Evolutionary conservation across 1,140 invertebrate species (phyloP).

Genomic region (Nymphalis io): DNA sequence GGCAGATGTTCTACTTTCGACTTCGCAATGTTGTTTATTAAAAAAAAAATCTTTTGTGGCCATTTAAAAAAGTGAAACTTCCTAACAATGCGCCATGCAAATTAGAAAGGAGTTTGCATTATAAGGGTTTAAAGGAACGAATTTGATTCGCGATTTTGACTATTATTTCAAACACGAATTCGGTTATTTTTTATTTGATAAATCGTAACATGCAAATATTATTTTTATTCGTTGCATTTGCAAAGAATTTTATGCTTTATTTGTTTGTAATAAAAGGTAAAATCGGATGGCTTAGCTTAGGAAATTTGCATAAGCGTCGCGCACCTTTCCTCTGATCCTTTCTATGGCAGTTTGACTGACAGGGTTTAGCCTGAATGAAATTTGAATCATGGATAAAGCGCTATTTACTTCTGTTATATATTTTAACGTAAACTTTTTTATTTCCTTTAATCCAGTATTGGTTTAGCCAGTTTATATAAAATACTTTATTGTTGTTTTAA

Average conservation of each 20-base stretch:
- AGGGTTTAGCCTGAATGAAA: slow-evolving; percentile 68
- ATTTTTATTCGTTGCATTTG: slow-evolving; percentile 51
- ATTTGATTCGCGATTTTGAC: slow-evolving; percentile 45
- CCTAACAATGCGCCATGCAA: slow-evolving; percentile 77
- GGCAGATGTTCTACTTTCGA: slow-evolving; percentile 76
- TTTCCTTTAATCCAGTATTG: background rate
- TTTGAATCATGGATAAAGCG: slow-evolving; percentile 55
- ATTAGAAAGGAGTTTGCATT: slow-evolving; percentile 60
- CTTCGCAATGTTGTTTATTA: slow-evolving; percentile 75
- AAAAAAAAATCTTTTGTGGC: slow-evolving; percentile 76
- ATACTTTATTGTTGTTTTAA: too few species aligned
- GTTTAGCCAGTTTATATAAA: background rate
- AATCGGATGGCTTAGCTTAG: slow-evolving; percentile 39
- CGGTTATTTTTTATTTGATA: slow-evolving; percentile 45
- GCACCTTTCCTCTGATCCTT: slow-evolving; percentile 76
- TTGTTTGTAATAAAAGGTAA: slow-evolving; percentile 30
- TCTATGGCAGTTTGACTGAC: slow-evolving; percentile 77
- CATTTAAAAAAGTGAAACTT: slow-evolving; percentile 75
- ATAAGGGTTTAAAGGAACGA: slow-evolving; percentile 43
- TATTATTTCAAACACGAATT: slow-evolving; percentile 44
- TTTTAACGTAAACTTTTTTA: slow-evolving; percentile 20
- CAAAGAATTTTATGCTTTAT: slow-evolving; percentile 40
- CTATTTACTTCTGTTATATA: slow-evolving; percentile 52
- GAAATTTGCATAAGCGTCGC: slow-evolving; percentile 76
- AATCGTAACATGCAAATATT: slow-evolving; percentile 60